Evolutionary conservation across 2,797 vertebrate species (phyloP), one percentile per base, ranked within the genome.

Genomic region (Typhlichthys subterraneus): DNA sequence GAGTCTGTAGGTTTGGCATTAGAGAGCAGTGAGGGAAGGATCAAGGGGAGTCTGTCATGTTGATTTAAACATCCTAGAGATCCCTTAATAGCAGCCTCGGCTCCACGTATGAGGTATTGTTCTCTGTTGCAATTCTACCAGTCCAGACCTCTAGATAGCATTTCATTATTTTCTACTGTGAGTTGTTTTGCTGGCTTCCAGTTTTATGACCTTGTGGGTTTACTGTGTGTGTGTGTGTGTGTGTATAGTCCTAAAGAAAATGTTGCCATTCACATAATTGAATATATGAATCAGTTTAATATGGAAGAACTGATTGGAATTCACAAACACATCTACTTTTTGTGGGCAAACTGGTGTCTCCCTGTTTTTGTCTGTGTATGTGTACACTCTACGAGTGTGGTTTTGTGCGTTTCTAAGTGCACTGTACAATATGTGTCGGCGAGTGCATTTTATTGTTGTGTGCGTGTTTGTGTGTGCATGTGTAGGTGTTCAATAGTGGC

Each of bases 41-140:
- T 70, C 57, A 49, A 8, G 3, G 13, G 50, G 7, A 12, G 38
- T 73, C 59, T 53, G 48, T 65, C 47, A 31, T 54, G 45, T 69
- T 63, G 14, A 70, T 42, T 53, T 51, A 17, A 60, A 69, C 13
- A 53, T 56, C 55, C 65, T 4, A 31, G 19, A 61, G 12, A 73
- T 49, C 19, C 61, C 61, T 10, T 70, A 53, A 67, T 66, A 33
- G 11, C 7, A 38, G 48, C 15, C 68, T 52, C 61, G 31, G 2
- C 48, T 66, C 63, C 7, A 45, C 48, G 3, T 10, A 51, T 51
- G 42, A 19, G 1, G 0, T 13, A 17, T 31, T 19, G 12, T 47
- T 59, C 53, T 53, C 12, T 0, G 0, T 2, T 8, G 7, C 12
- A 6, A 23, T 50, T 58, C 3, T 1, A 45, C 13, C 31, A 14